Evolutionary conservation across 1,140 invertebrate species (phyloP).

Genomic region (Caenorhabditis elegans): WBcel235 BX284604.4:6959501-6960000

Average conservation of each 20-base stretch:
- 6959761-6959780: not conserved
- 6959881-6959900: too few species aligned
- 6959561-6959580: not conserved
- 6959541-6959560: not conserved
- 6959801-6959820: constrained; percentile 12
- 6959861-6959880: not conserved
- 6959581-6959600: not conserved
- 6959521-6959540: too few species aligned
- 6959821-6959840: constrained; percentile 17
- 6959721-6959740: not conserved
- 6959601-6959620: not conserved
- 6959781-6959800: not conserved
- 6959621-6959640: not conserved
- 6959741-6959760: not conserved
- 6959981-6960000: too few species aligned
- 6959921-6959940: too few species aligned
- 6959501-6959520: too few species aligned
- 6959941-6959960: too few species aligned
- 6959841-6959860: not conserved
- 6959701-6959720: not conserved
- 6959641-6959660: constrained; percentile 9
- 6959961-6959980: too few species aligned
- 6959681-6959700: not conserved
- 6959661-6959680: constrained; percentile 13
- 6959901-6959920: too few species aligned